Base-by-base conservation (phyloP, 2,888 invertebrate genomes). In the Helleia helle region DNA sequence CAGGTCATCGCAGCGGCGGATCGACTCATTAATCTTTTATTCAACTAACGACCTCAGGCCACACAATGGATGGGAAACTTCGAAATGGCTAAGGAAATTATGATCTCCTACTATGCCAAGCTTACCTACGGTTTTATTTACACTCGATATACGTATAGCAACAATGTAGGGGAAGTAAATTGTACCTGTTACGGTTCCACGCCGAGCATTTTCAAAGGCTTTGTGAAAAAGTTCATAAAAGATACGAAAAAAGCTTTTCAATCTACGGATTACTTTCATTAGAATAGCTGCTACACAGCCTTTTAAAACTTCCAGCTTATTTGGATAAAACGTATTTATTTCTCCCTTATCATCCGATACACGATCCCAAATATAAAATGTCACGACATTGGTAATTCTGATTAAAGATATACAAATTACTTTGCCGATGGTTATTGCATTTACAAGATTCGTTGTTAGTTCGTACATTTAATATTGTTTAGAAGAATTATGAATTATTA, bases 21-120 rank as follows among this genome's bases (percentile, higher is more conserved):
- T 51, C 46, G 53, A 50, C 55, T 68, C 79, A 80, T 81, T 75
- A 80, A 80, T 80, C 79, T 75, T 76, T 65, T 65, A 72, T 74
- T 76, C 76, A 74, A 68, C 69, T 65, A 68, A 61, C 58, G 53
- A 48, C 61, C 56, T 62, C 51, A 59, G 58, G 47, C 51, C 45
- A 42, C 46, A 57, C 52, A 61, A 56, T 71, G 75, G 74, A 56
- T 65, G 59, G 69, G 62, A 68, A 74, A 67, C 65, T 63, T 58
- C 65, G 67, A 77, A 77, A 80, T 74, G 73, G 70, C 56, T 58
- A 54, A 59, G 71, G 62, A 72, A 75, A 76, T 75, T 73, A 74
- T 69, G 70, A 65, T 72, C 71, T 69, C 65, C 69, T 67, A 58
- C 55, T 59, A 54, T 54, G 41, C 41, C 36, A 37, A 38, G 27